phyloP scores from a whole-genome alignment of 2,113 vertebrate species.

The Pavo muticus region DNA sequence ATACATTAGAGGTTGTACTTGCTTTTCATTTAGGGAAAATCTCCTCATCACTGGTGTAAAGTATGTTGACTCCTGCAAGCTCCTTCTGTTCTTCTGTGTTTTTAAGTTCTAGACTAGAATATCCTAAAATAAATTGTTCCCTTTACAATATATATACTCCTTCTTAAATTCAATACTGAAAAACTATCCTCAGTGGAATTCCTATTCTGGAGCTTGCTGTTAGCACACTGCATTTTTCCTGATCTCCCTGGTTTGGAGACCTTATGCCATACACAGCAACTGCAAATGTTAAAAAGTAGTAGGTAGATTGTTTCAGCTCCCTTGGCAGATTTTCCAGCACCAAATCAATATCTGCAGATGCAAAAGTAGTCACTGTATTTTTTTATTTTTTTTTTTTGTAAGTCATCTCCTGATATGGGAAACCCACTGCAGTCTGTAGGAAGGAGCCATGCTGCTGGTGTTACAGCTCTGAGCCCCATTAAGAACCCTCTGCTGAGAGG shows the following conservation, averaged over 20 bases:
- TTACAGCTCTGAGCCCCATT: not conserved
- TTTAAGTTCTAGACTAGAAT: not conserved
- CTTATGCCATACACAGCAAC: not conserved
- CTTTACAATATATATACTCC: not conserved
- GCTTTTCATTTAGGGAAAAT: not conserved
- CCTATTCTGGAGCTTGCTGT: not conserved
- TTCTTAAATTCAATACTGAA: not conserved
- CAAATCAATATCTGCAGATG: constrained; percentile 15
- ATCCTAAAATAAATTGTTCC: not conserved
- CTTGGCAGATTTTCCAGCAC: not conserved
- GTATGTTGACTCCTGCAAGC: not conserved
- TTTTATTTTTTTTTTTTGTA: not conserved
- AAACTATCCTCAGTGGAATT: not conserved
- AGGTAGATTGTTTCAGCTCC: not conserved
- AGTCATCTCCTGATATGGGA: not conserved
- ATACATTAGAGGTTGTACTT: not conserved
- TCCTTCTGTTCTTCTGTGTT: not conserved
- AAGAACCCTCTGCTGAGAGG: not conserved
- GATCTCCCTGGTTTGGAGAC: not conserved
- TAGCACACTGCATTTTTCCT: not conserved
- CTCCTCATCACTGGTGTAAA: not conserved
- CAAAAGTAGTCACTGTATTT: not conserved
- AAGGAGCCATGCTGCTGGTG: not conserved
- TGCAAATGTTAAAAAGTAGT: constrained; percentile 25
- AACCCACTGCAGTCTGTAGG: not conserved